Evolutionary conservation across 2,888 invertebrate species (phyloP).

Genomic region (Scaptomyza flava): DNA sequence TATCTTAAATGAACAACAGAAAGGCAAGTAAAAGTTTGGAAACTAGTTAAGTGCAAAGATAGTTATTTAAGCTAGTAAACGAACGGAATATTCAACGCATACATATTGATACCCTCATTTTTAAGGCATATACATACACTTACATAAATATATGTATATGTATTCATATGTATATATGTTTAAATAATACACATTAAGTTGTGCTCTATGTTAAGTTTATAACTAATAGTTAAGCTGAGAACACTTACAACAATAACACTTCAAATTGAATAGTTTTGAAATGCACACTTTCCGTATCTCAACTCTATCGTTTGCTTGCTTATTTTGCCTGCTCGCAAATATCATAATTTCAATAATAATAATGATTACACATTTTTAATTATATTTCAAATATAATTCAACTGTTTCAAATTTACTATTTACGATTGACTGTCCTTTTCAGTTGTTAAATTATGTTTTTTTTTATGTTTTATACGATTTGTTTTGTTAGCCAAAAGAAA

Average conservation of each 20-base stretch:
- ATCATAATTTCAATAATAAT: too few relatives aligned
- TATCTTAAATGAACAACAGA: conserved; percentile 1
- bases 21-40: conserved; percentile 23
- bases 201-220: conserved; percentile 62
- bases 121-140: conserved; percentile 15
- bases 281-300: neutral
- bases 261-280: conserved; percentile 17
- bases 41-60: conserved; percentile 51
- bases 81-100: conserved; percentile 17
- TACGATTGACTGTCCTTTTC: conserved; percentile 21
- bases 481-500: conserved; percentile 36
- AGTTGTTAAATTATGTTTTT: conserved; percentile 48
- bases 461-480: conserved; percentile 28
- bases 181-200: conserved; percentile 51
- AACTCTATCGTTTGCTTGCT: neutral
- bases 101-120: conserved; percentile 34
- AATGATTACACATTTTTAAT: too few relatives aligned
- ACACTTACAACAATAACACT: conserved; percentile 22
- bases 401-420: conserved; percentile 15
- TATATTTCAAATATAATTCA: conserved; percentile 2
- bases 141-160: neutral
- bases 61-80: conserved; percentile 26
- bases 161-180: conserved; percentile 2
- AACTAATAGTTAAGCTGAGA: conserved; percentile 38
- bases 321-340: neutral